Conservation (phyloP, 2,797 vertebrate genomes). For the Bucorvus abyssinicus region DNA sequence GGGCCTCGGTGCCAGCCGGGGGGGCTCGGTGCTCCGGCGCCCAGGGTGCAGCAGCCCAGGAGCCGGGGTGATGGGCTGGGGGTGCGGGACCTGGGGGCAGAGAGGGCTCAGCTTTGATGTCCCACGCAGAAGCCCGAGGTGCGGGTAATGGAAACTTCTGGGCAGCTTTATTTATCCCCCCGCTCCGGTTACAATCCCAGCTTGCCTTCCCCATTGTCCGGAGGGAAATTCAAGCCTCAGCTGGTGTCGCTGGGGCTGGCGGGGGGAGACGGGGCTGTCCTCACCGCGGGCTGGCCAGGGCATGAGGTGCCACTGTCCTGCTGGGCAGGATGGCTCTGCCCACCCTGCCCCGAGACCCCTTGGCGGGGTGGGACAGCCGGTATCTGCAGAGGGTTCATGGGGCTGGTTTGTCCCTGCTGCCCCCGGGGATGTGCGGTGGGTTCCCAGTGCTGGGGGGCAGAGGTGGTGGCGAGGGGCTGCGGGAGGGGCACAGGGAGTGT, state of each 20-base stretch:
- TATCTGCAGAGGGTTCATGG: too few species aligned
- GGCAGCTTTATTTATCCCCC: constrained; percentile 52
- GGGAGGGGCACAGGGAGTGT: background rate
- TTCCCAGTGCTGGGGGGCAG: background rate
- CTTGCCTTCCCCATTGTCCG: constrained; percentile 41
- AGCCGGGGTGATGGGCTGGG: background rate
- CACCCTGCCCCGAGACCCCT: background rate
- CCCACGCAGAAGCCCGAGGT: background rate
- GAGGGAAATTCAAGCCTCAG: constrained; percentile 42
- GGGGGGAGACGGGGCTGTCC: background rate
- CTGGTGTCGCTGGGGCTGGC: background rate
- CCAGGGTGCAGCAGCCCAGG: background rate
- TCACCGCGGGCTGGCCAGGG: accelerated
- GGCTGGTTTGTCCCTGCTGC: background rate
- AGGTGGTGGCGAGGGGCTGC: too few species aligned
- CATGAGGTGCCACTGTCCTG: background rate
- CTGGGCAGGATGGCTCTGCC: background rate
- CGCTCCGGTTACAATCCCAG: constrained; percentile 35
- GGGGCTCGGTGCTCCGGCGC: background rate
- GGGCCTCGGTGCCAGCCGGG: background rate
- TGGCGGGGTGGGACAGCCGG: accelerated
- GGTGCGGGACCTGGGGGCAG: accelerated
- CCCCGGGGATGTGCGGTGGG: too few species aligned
- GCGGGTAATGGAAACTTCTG: constrained; percentile 56
- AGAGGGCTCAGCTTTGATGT: constrained; percentile 9